Evolutionary conservation across 2,888 invertebrate species (phyloP), one percentile per base, ranked within the genome.

Genomic region (Andrena trimmerana): DNA sequence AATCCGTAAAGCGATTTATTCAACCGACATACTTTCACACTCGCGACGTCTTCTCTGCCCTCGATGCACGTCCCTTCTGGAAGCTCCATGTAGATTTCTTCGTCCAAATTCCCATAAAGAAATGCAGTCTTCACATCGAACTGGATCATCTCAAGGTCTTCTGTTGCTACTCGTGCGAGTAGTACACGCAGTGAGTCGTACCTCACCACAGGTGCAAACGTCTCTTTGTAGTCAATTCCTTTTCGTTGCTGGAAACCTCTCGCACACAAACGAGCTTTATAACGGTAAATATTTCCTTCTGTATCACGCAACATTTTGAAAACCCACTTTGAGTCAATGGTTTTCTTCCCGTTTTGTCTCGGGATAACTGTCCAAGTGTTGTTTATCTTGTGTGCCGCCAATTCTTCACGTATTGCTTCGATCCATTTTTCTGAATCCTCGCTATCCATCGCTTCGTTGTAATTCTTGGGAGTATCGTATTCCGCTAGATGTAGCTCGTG

Each of bases 1-100:
- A 67, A 50, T 8, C 67, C 67, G 7, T 67, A 31, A 6, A 67
- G 29, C 6, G n/a, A 29, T 50, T 67, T 67, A 6, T 52, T 50
- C 52, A 52, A n/a, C 1, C 1, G 7, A 29, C 27, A 50, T n/a
- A 67, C 20, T 29, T 29, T 33, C 1, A 0, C 6, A 52, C 6
- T 8, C 33, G 8, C 8, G 8, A 33, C 33, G 8, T 33, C 0
- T 8, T 33, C 33, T 13, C 31, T 67, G 29, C 27, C 2, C 4
- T 31, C 10, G 42, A 42, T 1, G 10, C 7, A 29, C 2, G 16
- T 10, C 13, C 31, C 52, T 7, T 67, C 31, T 4, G 50, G 66
- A 1, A 67, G 7, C 2, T 50, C 31, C 52, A 67, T 57, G 10
- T 68, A 13, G 13, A 31, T 36, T 27, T 27, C 5, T n/a, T 65